phyloP scores from a whole-genome alignment of 1,140 invertebrate species.

The Aphelenchoides avenae region DNA sequence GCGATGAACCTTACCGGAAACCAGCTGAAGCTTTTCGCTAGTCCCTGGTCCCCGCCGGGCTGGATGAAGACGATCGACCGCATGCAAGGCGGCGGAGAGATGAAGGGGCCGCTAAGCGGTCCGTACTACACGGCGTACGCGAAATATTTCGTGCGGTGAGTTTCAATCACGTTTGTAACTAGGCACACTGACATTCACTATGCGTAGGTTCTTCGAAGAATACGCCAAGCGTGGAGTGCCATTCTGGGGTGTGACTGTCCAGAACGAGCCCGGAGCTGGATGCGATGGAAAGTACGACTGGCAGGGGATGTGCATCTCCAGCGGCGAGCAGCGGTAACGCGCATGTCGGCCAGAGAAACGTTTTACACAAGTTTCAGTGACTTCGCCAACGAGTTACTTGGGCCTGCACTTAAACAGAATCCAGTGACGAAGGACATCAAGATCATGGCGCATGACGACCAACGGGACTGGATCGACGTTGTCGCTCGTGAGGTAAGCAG shows the following conservation, averaged over 20 bases:
- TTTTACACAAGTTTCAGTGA: constrained; percentile 20
- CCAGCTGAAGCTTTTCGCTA: constrained; percentile 66
- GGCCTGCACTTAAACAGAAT: constrained; percentile 20
- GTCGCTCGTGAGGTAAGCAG: no score
- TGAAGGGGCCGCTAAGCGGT: constrained; percentile 65
- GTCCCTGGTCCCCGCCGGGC: constrained; percentile 77
- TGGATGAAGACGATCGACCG: constrained; percentile 85
- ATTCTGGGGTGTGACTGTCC: constrained; percentile 68
- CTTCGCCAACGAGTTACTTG: constrained; percentile 43
- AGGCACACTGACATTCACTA: no score
- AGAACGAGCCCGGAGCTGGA: constrained; percentile 64
- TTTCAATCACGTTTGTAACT: no score
- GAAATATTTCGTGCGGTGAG: constrained; percentile 71
- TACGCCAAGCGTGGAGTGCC: constrained; percentile 64
- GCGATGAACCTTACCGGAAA: constrained; percentile 61
- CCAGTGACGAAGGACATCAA: constrained; percentile 19
- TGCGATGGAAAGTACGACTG: constrained; percentile 64
- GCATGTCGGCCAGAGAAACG: neutral
- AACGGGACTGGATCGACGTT: no score
- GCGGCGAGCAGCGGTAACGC: constrained; percentile 59
- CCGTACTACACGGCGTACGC: constrained; percentile 74
- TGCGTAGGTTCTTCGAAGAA: constrained; percentile 65
- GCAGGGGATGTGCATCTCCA: constrained; percentile 73
- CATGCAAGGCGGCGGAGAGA: constrained; percentile 61
- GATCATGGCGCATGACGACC: constrained; percentile 54